These are phyloP conservation scores for Neosilurus hyrtlii DNA, from an alignment of 2,797 vertebrate species.

Conservation along the genomic window DNA sequence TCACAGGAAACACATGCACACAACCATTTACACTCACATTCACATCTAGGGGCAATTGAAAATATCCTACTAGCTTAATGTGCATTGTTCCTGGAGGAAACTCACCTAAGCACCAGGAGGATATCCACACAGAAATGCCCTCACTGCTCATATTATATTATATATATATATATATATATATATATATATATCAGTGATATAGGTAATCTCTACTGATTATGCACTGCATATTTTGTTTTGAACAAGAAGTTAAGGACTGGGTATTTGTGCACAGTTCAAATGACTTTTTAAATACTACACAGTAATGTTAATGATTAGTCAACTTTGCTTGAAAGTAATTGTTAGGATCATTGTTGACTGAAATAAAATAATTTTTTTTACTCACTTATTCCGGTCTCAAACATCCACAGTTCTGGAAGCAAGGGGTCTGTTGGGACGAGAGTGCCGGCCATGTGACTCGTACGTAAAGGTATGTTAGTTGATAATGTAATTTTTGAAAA, in stretches of 20 bases:
- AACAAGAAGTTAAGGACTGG: not conserved
- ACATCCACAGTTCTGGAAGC: slow-evolving; percentile 75
- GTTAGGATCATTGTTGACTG: not conserved
- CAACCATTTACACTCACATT: no score
- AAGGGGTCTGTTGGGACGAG: slow-evolving; percentile 70
- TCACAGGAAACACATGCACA: no score
- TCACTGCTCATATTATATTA: no score
- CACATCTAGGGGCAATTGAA: no score
- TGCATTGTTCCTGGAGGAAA: no score
- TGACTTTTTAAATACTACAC: not conserved
- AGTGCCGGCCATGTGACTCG: slow-evolving; percentile 65
- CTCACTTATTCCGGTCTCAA: not conserved
- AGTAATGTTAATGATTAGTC: not conserved
- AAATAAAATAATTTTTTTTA: not conserved
- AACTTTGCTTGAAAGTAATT: not conserved
- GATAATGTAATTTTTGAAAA: not conserved
- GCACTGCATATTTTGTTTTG: not conserved
- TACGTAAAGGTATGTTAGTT: slow-evolving; percentile 73
- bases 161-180: no score
- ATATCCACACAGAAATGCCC: no score
- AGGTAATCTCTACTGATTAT: not conserved
- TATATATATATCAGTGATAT: not conserved
- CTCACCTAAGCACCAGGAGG: no score
- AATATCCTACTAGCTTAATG: no score
- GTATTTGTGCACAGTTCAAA: not conserved